Evolutionary conservation across 2,797 vertebrate genomes (phyloP).

Genomic region (Trematocara caparti): DNA sequence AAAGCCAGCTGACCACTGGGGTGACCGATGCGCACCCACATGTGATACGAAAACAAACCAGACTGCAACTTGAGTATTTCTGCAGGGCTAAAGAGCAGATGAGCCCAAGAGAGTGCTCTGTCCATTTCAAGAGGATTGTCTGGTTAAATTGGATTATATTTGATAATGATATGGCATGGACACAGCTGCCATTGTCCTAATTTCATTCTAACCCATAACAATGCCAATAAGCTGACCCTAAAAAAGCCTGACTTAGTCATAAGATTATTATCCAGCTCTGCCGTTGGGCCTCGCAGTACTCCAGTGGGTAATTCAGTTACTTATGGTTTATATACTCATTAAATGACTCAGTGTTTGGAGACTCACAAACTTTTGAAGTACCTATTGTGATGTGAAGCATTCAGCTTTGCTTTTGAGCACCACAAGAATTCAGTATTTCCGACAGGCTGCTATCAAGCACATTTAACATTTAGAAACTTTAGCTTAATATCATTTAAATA

Average conservation of each 20-base stretch:
- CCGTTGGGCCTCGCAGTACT: constrained; percentile 11
- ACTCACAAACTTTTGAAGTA: constrained; percentile 1
- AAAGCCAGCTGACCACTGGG: not conserved
- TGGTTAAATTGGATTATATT: constrained; percentile 74
- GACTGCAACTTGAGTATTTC: constrained; percentile 16
- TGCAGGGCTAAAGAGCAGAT: constrained; percentile 32
- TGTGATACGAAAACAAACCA: constrained; percentile 1
- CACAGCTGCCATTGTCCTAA: constrained; percentile 76
- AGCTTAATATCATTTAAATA: not conserved
- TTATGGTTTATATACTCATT: constrained; percentile 36
- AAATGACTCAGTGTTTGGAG: constrained; percentile 10
- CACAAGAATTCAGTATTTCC: not conserved
- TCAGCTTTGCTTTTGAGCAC: not conserved
- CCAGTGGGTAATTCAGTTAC: constrained; percentile 41
- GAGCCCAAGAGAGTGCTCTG: constrained; percentile 38
- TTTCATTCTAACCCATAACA: constrained; percentile 70
- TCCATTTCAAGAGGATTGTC: constrained; percentile 67
- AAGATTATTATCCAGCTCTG: constrained; percentile 59
- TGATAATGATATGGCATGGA: constrained; percentile 69
- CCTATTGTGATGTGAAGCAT: not conserved
- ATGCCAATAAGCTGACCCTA: constrained; percentile 65
- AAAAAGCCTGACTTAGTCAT: constrained; percentile 67
- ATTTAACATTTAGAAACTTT: not conserved
- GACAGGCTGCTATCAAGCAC: not conserved
- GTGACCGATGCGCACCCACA: not conserved